Percentiles rank a stretch among this genome's conserved stretches.
phyloP scores from a whole-genome alignment of 2,888 invertebrate species.

The Tanytarsus gracilentus region DNA sequence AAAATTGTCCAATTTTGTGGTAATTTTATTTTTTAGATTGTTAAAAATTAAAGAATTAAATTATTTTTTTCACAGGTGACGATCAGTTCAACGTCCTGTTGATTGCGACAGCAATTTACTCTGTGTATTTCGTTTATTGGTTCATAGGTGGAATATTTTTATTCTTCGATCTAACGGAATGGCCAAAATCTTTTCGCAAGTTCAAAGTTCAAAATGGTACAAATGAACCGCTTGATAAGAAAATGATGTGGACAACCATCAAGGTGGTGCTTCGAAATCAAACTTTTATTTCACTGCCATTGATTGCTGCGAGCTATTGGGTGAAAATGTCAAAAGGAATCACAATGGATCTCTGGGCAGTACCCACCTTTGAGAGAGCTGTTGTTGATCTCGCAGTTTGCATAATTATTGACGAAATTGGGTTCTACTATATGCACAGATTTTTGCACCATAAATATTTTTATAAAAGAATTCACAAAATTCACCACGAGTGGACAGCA shows the following conservation, averaged over 20 bases:
- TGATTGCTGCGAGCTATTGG: neutral
- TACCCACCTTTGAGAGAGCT: neutral
- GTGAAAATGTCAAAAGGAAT: neutral
- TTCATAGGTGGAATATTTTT: neutral
- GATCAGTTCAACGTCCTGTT: constrained; percentile 11
- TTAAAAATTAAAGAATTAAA: neutral
- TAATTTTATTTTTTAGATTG: neutral
- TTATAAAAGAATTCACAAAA: constrained; percentile 28
- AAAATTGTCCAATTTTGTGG: neutral
- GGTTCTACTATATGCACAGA: constrained; percentile 17
- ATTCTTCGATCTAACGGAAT: neutral
- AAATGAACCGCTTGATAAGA: constrained; percentile 1
- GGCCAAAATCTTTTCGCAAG: constrained; percentile 1
- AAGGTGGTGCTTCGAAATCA: constrained; percentile 9
- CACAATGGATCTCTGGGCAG: neutral
- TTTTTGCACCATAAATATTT: constrained; percentile 22
- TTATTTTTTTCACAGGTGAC: constrained; percentile 4
- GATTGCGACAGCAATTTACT: neutral
- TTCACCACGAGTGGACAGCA: constrained; percentile 27
- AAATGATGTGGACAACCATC: neutral
- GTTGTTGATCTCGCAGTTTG: neutral
- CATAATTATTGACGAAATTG: constrained; percentile 3
- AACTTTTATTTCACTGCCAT: neutral
- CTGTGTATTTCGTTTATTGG: neutral
- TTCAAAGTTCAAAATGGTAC: constrained; percentile 10